These are phyloP conservation scores for Diachasma alloeum DNA, from an alignment of 1,140 invertebrate genomes.

Conservation along the genomic window DNA sequence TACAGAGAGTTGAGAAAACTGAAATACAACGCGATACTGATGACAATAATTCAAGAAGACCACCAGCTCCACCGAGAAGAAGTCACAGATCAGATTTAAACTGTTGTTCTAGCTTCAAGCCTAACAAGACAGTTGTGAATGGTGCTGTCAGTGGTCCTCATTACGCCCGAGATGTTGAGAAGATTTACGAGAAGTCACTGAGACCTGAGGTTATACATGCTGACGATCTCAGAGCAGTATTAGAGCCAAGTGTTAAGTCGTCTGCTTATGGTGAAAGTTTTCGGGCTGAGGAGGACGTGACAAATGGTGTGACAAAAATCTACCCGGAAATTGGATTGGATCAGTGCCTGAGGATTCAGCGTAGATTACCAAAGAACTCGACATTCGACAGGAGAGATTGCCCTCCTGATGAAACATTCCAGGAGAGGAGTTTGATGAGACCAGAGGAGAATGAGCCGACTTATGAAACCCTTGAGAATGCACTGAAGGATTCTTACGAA, in stretches of 20 bases:
- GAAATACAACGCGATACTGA: not conserved
- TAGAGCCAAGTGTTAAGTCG: constrained; percentile 36
- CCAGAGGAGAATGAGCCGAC: constrained; percentile 14
- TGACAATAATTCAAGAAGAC: constrained; percentile 22
- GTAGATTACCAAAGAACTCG: constrained; percentile 32
- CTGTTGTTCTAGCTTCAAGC: constrained; percentile 42
- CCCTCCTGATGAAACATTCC: not conserved
- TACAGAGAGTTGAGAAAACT: not conserved
- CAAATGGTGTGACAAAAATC: not conserved
- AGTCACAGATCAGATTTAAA: constrained; percentile 21
- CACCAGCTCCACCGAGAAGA: constrained; percentile 29
- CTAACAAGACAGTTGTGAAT: constrained; percentile 16
- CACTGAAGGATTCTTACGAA: constrained; percentile 28
- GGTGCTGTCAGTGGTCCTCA: constrained; percentile 21
- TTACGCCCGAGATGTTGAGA: constrained; percentile 45
- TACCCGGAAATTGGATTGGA: constrained; percentile 38
- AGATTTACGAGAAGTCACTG: constrained; percentile 48
- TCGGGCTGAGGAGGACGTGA: not conserved
- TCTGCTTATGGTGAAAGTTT: constrained; percentile 47
- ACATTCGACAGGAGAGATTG: not conserved
- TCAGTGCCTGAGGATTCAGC: constrained; percentile 42
- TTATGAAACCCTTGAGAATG: constrained; percentile 22
- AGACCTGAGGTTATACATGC: constrained; percentile 49
- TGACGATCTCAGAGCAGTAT: constrained; percentile 44
- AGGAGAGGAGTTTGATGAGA: not conserved